phyloP scores from a whole-genome alignment of 2,797 vertebrate genomes.

The Enteromius mattozi region DNA sequence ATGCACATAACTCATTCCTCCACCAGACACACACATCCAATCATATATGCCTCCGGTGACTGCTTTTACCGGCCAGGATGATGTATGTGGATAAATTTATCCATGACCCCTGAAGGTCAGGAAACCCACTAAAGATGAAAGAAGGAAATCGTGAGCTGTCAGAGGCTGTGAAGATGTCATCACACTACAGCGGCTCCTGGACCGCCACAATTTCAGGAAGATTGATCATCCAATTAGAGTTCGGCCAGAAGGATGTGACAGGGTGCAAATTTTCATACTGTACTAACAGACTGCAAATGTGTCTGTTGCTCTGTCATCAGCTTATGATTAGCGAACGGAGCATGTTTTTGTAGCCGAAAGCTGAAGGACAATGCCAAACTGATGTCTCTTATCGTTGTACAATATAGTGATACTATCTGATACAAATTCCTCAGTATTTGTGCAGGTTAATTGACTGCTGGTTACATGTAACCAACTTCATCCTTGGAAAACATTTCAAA shows the following conservation, averaged over 20 bases:
- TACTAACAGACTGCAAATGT: slow-evolving; percentile 73
- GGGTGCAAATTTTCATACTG: slow-evolving; percentile 62
- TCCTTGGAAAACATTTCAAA: no score
- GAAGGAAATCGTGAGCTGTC: slow-evolving; percentile 65
- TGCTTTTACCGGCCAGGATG: slow-evolving; percentile 58
- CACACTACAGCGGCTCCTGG: slow-evolving; percentile 55
- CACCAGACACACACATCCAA: slow-evolving; percentile 1
- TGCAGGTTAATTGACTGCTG: not conserved
- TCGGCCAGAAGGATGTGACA: slow-evolving; percentile 57
- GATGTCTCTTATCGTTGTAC: not conserved
- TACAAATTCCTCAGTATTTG: not conserved
- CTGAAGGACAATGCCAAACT: not conserved
- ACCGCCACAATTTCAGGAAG: slow-evolving; percentile 70
- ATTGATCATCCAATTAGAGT: slow-evolving; percentile 81
- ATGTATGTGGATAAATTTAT: slow-evolving; percentile 68
- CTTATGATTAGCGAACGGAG: slow-evolving; percentile 49
- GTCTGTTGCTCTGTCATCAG: slow-evolving; percentile 60
- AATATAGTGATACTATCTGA: not conserved
- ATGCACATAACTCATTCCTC: not conserved
- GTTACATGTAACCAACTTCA: not conserved
- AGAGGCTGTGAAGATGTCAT: slow-evolving; percentile 49
- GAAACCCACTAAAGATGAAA: slow-evolving; percentile 57
- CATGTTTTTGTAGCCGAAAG: slow-evolving; percentile 30
- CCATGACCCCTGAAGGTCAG: slow-evolving; percentile 68
- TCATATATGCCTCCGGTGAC: slow-evolving; percentile 36